These are phyloP conservation scores for Drosophila sp. DNA, from an alignment of 1,140 invertebrate genomes.

Conservation along the genomic window DNA sequence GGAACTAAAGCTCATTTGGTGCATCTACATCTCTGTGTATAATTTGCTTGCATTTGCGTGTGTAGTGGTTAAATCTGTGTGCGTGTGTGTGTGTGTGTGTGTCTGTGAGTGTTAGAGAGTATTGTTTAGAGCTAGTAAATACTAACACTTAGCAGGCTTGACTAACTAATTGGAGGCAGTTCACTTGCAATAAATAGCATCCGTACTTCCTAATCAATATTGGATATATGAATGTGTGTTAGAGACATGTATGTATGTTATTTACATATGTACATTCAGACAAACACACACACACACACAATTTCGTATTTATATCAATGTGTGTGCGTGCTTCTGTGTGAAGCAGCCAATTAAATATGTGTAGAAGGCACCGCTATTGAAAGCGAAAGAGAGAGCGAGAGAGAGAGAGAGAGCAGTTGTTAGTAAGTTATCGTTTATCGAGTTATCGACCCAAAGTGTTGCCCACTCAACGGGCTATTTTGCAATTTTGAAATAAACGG, in stretches of 20 bases:
- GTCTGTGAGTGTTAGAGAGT: background rate
- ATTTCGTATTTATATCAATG: background rate
- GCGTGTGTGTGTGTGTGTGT: background rate
- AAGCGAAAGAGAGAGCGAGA: background rate
- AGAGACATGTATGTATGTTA: conserved; percentile 19
- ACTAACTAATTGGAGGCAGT: conserved; percentile 5
- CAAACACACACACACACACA: background rate
- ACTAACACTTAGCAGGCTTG: conserved; percentile 38
- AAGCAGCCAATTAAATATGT: background rate
- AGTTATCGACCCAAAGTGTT: conserved; percentile 7
- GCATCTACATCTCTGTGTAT: conserved; percentile 11
- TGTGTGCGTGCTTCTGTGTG: background rate
- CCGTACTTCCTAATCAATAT: conserved; percentile 68
- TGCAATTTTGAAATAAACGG: conserved; percentile 51
- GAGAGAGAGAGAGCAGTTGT: conserved; percentile 11
- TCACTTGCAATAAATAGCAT: conserved; percentile 29
- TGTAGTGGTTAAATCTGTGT: background rate
- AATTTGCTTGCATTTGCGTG: background rate
- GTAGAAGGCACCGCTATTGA: conserved; percentile 32
- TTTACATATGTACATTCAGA: conserved; percentile 16
- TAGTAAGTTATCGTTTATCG: conserved; percentile 23
- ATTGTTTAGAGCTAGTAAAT: conserved; percentile 9
- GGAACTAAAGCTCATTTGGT: background rate
- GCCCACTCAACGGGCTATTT: conserved; percentile 16
- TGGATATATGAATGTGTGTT: conserved; percentile 56